Conservation (phyloP, 2,888 invertebrate genomes). For the Arrhopalites spinosus region DNA sequence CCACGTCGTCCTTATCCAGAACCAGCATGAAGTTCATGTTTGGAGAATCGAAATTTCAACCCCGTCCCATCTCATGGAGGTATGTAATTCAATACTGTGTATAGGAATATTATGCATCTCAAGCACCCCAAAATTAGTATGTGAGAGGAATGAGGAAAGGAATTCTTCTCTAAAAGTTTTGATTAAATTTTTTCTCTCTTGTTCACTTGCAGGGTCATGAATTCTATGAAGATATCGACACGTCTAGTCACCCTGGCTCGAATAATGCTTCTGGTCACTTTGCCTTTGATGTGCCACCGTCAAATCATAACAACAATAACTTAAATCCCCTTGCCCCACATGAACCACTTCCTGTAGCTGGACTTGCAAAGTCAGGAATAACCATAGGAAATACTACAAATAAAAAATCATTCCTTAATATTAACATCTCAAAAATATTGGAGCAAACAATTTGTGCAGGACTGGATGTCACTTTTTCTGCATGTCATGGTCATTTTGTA, state of each 20-base stretch:
- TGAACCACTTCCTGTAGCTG: not conserved
- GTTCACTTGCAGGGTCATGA: too few species aligned
- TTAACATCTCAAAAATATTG: conserved; percentile 52
- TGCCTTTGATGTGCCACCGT: conserved; percentile 13
- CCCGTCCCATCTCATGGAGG: conserved; percentile 51
- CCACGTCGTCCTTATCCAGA: conserved; percentile 53
- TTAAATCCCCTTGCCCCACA: not conserved
- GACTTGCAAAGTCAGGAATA: not conserved
- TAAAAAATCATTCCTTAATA: conserved; percentile 54
- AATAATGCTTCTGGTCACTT: conserved; percentile 36
- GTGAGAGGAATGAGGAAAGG: too few species aligned
- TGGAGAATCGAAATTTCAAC: conserved; percentile 56
- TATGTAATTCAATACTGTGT: too few species aligned
- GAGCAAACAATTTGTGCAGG: conserved; percentile 51
- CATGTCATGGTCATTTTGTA: conserved; percentile 56
- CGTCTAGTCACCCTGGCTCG: conserved; percentile 16
- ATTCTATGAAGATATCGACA: conserved; percentile 47
- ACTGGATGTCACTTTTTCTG: conserved; percentile 52
- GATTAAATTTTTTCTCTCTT: too few species aligned
- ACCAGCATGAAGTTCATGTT: conserved; percentile 52
- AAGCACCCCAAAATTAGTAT: too few species aligned
- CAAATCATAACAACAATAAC: not conserved
- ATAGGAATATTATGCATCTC: too few species aligned
- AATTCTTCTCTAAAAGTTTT: too few species aligned
- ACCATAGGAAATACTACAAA: conserved; percentile 30